Base-by-base conservation (phyloP, 2,888 invertebrate genomes). In the Oscheius sp. region DNA sequence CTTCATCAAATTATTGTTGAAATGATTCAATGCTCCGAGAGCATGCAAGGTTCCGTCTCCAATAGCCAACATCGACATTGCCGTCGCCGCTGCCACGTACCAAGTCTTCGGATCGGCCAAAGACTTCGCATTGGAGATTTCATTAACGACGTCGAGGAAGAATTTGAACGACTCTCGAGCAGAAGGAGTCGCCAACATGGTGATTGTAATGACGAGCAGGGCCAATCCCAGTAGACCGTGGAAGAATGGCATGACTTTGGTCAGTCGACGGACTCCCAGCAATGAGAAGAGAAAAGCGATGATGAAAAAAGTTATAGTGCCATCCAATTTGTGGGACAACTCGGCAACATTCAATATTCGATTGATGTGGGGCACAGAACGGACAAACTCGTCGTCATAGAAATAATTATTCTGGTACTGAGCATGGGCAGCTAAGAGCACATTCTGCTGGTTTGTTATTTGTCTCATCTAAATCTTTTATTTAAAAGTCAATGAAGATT, bases 1-100 rank as follows among this genome's bases (percentile, higher is more conserved):
- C 25, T 13, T 12, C 25, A 49, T 12, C n/a, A 64, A 21, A 25
- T 69, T 56, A 52, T 53, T 69, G 35, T 55, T 55, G 55, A 69
- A 69, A 12, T 25, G 3, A 29, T 69, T 55, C 55, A 69, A 53
- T 1, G 69, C 27, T 21, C 69, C 69, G n/a, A 69, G 55, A 27
- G 69, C 53, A 29, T 53, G 25, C 12, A 69, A 55, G 2, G 69
- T 69, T 2, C 69, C 69, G 53, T 69, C 69, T 18, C 69, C 69
- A 41, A 69, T 35, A 16, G 35, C 27, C 9, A 55, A 35, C 12
- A 49, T n/a, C 43, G 52, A 12, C 9, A 69, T 13, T 6, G 56
- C 5, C 16, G 45, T 16, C 2, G 43, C 41, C 18, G n/a, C n/a
- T 9, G 64, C 27, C 69, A 25, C 35, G n/a, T 18, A 21, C 69